Evolutionary conservation across 2,113 vertebrate species (phyloP).

Genomic region (Murina feae): DNA sequence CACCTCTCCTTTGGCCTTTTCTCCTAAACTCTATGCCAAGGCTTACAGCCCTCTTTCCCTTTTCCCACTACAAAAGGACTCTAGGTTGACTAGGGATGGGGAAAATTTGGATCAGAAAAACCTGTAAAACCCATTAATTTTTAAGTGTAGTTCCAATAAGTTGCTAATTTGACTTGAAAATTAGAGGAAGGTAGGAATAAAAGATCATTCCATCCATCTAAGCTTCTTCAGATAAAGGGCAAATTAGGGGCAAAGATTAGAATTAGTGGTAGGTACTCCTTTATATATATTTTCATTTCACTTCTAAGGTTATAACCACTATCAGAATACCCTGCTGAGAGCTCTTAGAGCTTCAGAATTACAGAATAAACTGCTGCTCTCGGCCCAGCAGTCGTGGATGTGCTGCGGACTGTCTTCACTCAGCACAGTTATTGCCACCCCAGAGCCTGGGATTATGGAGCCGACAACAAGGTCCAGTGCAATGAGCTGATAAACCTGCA

Average conservation of each 20-base stretch:
- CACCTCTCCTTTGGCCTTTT: background rate
- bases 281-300: background rate
- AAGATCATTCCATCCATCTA: background rate
- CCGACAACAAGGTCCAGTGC: background rate
- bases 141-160: background rate
- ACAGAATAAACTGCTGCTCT: background rate
- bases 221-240: background rate
- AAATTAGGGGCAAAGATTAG: background rate
- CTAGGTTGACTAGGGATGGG: background rate
- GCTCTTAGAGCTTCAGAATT: background rate
- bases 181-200: background rate
- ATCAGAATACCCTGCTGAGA: background rate
- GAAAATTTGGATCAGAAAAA: background rate
- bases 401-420: background rate
- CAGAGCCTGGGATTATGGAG: constrained; percentile 17
- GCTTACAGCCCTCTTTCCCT: background rate
- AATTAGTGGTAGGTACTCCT: background rate
- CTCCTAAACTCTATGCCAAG: background rate
- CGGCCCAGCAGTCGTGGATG: background rate
- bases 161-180: constrained; percentile 34
- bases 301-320: background rate
- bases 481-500: background rate
- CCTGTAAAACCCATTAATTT: background rate
- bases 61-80: background rate
- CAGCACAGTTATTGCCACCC: constrained; percentile 7